Base-by-base conservation (phyloP, 2,797 vertebrate genomes). In the Dicrostonyx torquatus region DNA sequence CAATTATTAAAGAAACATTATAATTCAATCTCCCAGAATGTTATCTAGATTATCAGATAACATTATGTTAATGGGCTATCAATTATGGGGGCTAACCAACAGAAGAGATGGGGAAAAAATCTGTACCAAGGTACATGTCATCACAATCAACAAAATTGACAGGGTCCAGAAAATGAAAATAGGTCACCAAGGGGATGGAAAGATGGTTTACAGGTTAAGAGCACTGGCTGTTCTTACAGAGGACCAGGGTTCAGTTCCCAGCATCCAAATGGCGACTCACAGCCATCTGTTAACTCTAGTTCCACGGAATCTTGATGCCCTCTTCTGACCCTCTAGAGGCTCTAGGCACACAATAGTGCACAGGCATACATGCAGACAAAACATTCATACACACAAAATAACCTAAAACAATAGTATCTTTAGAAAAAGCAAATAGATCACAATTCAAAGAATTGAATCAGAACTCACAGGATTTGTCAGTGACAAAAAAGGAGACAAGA, bases 1-100 rank as follows among this genome's bases (percentile, higher is more conserved):
- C 64, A 90, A 73, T 73, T 82, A 94, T 45, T 40, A 89, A 90
- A 85, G 50, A 95, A 55, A 58, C 55, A 96, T 87, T 34, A 48
- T 43, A 26, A 88, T 50, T 66, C 66, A 83, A 34, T 64, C 55
- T 92, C 72, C 70, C 18, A 80, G 70, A 92, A 84, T 70, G 53
- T 73, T 58, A 58, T 58, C 55, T 58, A 58, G 55, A 58, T 58
- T 58, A 58, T 22, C 55, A 58, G 55, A 58, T 58, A 58, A 58
- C 55, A 58, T 58, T 58, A 58, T 58, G 55, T 22, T 58, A 58
- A 96, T 94, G n/a, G 26, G 7, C 45, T 12, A 97, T 79, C 37
- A 55, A 45, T 94, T 87, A 45, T 34, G 93, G 92, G 34, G 29
- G 62, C 29, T 92, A 13, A 90, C 79, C 4, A 72, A 53, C 3